Evolutionary conservation across 2,888 invertebrate genomes (phyloP), one percentile per base, ranked within the genome.

Genomic region (Steromphala cineraria): DNA sequence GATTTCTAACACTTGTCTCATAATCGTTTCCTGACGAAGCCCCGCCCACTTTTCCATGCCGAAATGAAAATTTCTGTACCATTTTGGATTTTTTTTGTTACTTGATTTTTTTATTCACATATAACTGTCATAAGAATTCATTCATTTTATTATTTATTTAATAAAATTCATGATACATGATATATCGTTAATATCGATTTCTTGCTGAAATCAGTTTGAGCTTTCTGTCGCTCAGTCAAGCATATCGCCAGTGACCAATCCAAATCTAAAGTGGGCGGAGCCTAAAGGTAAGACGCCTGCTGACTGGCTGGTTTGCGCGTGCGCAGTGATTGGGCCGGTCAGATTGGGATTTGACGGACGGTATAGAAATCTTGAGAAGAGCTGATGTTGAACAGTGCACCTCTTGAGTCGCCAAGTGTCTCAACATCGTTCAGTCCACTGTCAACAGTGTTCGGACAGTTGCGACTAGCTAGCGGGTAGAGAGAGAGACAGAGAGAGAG

Each of bases 291-390:
- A 28, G 55, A 52, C 24, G 53, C n/a, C 36, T n/a, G 76, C 31
- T 55, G 24, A 53, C 31, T 76, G 53, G 76, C 40, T 55, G 76
- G 15, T 53, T 53, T 76, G 76, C 76, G 76, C 76, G 76, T 76
- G 76, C 76, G 76, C 76, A 31, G 36, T 24, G 28, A 28, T 76
- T 28, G 46, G 53, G 53, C 40, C 21, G 76, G 53, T 24, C 76
- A 53, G 55, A 28, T 31, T 55, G 24, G 76, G 53, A 31, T 76
- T 53, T 76, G 53, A 76, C 53, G 76, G 76, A 53, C 53, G 53
- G 76, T 76, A 76, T 76, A 76, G 76, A 76, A 76, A 76, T 53
- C 53, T 76, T 76, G 76, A 76, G 76, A 53, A 28, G 76, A 55
- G 76, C 55, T 19, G 53, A 53, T 76, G 53, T 19, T 53, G 55